Base-by-base conservation (phyloP, 2,888 invertebrate species). In the Mesorhabditis sp. region DNA sequence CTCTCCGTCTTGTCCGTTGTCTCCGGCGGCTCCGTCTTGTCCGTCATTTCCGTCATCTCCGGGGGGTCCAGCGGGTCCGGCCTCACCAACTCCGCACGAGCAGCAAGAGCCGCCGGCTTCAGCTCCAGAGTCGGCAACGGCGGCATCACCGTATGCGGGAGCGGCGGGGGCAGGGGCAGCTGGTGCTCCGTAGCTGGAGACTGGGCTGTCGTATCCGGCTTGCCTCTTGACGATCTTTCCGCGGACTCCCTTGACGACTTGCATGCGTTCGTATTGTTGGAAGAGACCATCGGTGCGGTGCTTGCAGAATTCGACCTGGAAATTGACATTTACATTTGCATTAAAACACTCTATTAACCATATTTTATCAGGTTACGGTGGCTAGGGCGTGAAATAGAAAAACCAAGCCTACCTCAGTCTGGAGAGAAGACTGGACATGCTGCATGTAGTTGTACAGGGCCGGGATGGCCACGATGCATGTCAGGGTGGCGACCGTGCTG, bases 381-480 rank as follows among this genome's bases (percentile, higher is more conserved):
- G n/a, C 58, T n/a, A 50, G 7, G 10, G 10, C 58, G 58, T 50
- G 2, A n/a, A 50, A 10, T 42, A 5, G 4, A 62, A 15, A 43
- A 45, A 13, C n/a, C n/a, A 45, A 72, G 63, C 71, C 67, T 45
- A 82, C 74, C 77, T 83, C 83, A 58, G 79, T 80, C 72, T 82
- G 82, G 61, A 85, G 78, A 62, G 80, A 76, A 5, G 82, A 79
- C 74, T 83, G 84, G 28, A 85, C 82, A 73, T 80, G 79, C 70
- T 83, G 83, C 75, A 84, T 80, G 77, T 85, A 85, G 74, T 79
- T 83, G 79, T 83, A 85, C 71, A 85, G 77, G 77, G 83, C 79
- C 61, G 85, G 85, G 62, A 85, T 78, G 70, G 80, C 78, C 62
- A 85, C 77, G 68, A 82, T 80, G 65, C 82, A 82, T 45, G 82